A percentile compares a stretch with the other conserved stretches of the same genome.
Evolutionary conservation across 92 coral and sea anemone genomes (phyloP).

Genomic region (Anthopleura xanthogrammica): DNA sequence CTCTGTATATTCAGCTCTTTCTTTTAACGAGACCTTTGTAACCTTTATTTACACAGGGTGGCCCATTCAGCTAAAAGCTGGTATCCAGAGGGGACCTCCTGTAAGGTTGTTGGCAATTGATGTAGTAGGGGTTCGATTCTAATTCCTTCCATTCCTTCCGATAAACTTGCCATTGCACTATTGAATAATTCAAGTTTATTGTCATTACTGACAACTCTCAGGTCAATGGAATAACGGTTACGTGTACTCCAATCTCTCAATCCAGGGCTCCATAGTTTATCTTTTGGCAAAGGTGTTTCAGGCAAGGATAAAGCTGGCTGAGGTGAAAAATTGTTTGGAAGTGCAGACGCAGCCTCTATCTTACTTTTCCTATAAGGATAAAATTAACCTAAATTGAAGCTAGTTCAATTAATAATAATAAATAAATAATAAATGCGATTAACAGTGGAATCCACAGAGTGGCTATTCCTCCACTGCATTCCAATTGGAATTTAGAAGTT

Average conservation of each 20-base stretch:
- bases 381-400: too few species aligned
- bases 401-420: too few species aligned
- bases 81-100: not conserved
- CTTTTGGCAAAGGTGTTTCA: conserved; percentile 11
- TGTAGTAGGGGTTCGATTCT: conserved; percentile 5
- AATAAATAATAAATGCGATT: too few species aligned
- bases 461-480: too few species aligned
- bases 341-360: conserved; percentile 17
- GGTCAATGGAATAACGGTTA: conserved; percentile 10
- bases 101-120: conserved; percentile 7
- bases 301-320: conserved; percentile 1
- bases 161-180: conserved; percentile 8
- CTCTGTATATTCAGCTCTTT: conserved; percentile 16
- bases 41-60: too few species aligned
- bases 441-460: too few species aligned
- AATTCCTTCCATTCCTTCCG: conserved; percentile 6
- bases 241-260: not conserved
- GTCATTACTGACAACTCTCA: conserved; percentile 4
- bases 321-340: conserved; percentile 13
- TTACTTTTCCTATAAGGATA: conserved; percentile 8
- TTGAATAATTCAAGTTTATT: conserved; percentile 14
- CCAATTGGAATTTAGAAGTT: too few species aligned
- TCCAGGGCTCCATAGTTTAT: conserved; percentile 14
- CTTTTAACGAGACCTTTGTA: too few species aligned
- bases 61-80: too few species aligned